Evolutionary conservation across 2,113 vertebrate species (phyloP).

Genomic region (Mugil cephalus): DNA sequence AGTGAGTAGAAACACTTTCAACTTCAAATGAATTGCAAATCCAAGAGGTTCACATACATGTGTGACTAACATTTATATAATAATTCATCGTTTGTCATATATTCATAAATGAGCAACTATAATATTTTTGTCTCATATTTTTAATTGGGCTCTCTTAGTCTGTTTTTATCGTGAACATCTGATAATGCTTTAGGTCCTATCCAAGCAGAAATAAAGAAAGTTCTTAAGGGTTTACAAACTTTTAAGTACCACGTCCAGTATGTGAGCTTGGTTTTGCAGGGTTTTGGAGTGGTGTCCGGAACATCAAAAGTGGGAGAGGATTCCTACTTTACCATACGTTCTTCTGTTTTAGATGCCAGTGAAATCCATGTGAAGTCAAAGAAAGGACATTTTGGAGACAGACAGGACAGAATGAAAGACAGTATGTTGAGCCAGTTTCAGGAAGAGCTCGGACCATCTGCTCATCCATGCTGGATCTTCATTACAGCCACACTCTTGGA

Average conservation of each 20-base stretch:
- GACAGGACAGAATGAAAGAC: constrained; percentile 25
- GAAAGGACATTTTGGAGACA: constrained; percentile 13
- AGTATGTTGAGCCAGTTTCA: constrained; percentile 40
- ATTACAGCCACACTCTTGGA: constrained; percentile 40
- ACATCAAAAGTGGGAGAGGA: neutral
- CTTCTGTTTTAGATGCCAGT: constrained; percentile 12
- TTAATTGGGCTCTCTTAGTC: too few relatives aligned
- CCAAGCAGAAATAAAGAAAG: too few relatives aligned
- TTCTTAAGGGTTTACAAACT: too few relatives aligned
- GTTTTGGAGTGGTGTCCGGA: neutral
- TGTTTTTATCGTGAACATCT: too few relatives aligned
- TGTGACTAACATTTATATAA: too few relatives aligned
- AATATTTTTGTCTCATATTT: too few relatives aligned
- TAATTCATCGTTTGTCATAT: too few relatives aligned
- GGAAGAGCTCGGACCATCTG: constrained; percentile 60
- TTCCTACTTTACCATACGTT: neutral
- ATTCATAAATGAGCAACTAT: too few relatives aligned
- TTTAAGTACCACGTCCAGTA: neutral
- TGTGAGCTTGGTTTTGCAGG: neutral
- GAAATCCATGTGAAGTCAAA: constrained; percentile 39
- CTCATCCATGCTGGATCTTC: constrained; percentile 46
- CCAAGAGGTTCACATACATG: too few relatives aligned
- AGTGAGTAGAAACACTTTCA: too few relatives aligned
- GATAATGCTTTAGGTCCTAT: too few relatives aligned
- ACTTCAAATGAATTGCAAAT: too few relatives aligned